Conservation (phyloP, 2,113 vertebrate species). For the Piaya cayana region DNA sequence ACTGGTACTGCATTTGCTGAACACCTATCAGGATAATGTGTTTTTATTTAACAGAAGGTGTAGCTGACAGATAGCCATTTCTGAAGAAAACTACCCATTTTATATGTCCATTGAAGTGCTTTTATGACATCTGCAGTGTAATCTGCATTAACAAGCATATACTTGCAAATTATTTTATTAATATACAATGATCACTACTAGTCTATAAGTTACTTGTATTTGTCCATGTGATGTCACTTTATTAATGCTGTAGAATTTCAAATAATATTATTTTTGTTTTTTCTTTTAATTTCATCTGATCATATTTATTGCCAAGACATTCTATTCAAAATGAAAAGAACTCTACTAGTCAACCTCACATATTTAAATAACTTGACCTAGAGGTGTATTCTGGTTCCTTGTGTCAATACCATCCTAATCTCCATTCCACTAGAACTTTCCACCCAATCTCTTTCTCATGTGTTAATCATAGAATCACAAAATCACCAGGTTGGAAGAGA, state of each 20-base stretch:
- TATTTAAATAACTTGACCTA: neutral
- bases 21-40: neutral
- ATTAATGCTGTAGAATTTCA: neutral
- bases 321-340: neutral
- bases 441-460: neutral
- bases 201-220: neutral
- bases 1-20: neutral
- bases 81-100: neutral
- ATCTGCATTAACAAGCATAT: neutral
- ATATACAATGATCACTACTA: neutral
- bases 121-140: neutral
- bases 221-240: neutral
- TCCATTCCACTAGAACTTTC: neutral
- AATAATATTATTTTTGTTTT: neutral
- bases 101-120: neutral
- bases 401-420: neutral
- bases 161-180: neutral
- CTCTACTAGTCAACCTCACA: fast-evolving
- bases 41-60: neutral
- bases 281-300: neutral
- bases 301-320: neutral
- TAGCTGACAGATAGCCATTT: neutral
- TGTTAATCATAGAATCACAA: too few species aligned
- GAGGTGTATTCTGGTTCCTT: neutral
- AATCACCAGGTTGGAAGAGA: too few species aligned